A percentile compares a stretch with the other conserved stretches of the same genome.
Conservation (phyloP, 2,797 vertebrate genomes). For the Syngnathus acus region DNA sequence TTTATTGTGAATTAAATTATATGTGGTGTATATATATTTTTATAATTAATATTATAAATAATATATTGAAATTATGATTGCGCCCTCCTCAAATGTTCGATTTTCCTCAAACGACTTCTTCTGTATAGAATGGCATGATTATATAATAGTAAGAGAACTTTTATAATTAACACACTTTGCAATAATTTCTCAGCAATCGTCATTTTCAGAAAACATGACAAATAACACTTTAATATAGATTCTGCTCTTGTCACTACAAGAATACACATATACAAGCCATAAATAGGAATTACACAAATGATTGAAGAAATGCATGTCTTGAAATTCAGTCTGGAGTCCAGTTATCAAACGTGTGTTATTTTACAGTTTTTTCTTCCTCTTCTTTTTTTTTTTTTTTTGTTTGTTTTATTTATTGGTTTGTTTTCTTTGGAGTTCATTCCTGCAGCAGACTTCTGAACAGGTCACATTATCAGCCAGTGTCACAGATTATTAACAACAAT, state of each 20-base stretch:
- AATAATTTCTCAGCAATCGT: constrained; percentile 34
- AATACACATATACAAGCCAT: constrained; percentile 96
- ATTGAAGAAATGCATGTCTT: constrained; percentile 80
- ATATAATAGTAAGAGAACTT: background rate
- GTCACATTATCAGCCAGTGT: constrained; percentile 57
- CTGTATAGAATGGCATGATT: background rate
- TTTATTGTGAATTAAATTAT: background rate
- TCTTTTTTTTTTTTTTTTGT: constrained; percentile 1
- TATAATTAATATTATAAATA: no score
- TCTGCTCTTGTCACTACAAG: constrained; percentile 85
- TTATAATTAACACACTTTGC: constrained; percentile 14
- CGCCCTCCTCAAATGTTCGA: background rate
- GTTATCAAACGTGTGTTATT: constrained; percentile 44
- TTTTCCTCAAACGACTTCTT: background rate
- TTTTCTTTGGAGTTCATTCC: constrained; percentile 76
- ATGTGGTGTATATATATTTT: background rate
- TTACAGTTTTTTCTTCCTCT: constrained; percentile 26
- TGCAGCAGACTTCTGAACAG: constrained; percentile 62
- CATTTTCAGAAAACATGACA: constrained; percentile 75
- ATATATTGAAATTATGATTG: background rate
- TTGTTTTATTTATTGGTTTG: constrained; percentile 50
- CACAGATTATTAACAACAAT: constrained; percentile 53
- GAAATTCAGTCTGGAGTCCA: constrained; percentile 67
- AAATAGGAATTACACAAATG: constrained; percentile 98
- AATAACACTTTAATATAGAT: constrained; percentile 97